phyloP scores from a whole-genome alignment of 2,888 invertebrate genomes.

The Thymelicus lineola region DNA sequence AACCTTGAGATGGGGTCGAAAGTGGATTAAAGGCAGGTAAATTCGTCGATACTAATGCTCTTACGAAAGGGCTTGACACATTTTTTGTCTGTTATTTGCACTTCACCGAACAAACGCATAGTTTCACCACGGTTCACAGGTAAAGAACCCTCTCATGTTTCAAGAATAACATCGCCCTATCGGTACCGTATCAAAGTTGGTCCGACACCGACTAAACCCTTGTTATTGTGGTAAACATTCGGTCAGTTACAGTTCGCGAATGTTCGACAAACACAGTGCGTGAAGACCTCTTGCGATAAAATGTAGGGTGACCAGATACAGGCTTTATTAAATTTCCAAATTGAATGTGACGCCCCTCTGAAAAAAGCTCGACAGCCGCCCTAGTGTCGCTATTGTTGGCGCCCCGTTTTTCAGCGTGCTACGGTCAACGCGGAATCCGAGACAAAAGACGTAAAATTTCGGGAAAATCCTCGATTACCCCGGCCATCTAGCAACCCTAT shows the following conservation, averaged over 20 bases:
- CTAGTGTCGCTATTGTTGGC: too few relatives aligned
- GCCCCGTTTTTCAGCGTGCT: too few relatives aligned
- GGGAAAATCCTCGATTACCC: too few relatives aligned
- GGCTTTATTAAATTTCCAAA: too few relatives aligned
- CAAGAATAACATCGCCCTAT: not conserved
- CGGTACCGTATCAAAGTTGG: not conserved
- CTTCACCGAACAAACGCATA: not conserved
- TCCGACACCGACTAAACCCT: not conserved
- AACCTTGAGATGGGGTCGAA: not conserved
- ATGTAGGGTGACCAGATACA: too few relatives aligned
- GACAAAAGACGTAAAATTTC: too few relatives aligned
- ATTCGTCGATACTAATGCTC: not conserved
- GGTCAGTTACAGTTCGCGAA: not conserved
- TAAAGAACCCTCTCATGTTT: constrained; percentile 3
- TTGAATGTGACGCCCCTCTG: too few relatives aligned
- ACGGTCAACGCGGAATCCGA: too few relatives aligned
- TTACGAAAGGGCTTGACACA: not conserved
- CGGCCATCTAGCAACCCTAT: too few relatives aligned
- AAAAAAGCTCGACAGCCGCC: too few relatives aligned
- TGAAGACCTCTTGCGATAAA: too few relatives aligned
- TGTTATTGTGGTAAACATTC: constrained; percentile 9
- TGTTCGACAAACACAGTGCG: too few relatives aligned
- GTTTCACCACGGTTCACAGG: not conserved
- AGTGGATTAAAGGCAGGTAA: not conserved
- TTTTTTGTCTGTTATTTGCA: not conserved